These are phyloP conservation scores for Spongilla lacustris DNA, from an alignment of 37 sponge, comb jelly and placozoan genomes.

Conservation along the genomic window DNA sequence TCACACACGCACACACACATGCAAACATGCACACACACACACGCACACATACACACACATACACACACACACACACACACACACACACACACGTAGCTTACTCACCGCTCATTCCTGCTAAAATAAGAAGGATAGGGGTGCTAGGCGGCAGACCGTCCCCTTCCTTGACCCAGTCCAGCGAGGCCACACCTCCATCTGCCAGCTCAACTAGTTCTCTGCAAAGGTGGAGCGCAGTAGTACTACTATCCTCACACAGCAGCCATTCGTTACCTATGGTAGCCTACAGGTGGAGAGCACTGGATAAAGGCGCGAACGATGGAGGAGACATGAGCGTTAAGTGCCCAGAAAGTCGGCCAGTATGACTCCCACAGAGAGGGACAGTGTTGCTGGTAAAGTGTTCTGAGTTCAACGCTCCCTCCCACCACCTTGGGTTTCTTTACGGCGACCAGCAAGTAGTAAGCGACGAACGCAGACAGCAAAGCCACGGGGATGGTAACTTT, in stretches of 20 bases:
- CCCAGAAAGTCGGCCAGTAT: slow-evolving; percentile 84
- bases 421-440: slow-evolving; percentile 51
- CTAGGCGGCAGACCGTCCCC: not conserved
- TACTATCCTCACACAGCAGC: not conserved
- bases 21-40: slow-evolving; percentile 25
- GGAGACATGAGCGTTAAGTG: slow-evolving; percentile 49
- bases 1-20: slow-evolving; percentile 12
- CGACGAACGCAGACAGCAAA: not conserved
- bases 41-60: slow-evolving; percentile 27
- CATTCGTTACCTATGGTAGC: slow-evolving; percentile 59
- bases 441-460: slow-evolving; percentile 33
- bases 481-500: not conserved
- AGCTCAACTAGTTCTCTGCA: slow-evolving; percentile 57
- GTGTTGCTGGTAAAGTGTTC: slow-evolving; percentile 7
- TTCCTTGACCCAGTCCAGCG: slow-evolving; percentile 65
- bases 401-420: slow-evolving; percentile 18
- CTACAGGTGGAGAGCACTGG: slow-evolving; percentile 30
- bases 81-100: not conserved
- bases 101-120: slow-evolving; percentile 71
- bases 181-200: slow-evolving; percentile 78
- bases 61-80: slow-evolving; percentile 43
- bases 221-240: not conserved
- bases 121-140: slow-evolving; percentile 55
- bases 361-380: slow-evolving; percentile 51
- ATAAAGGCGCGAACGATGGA: slow-evolving; percentile 54